Evolutionary conservation across 2,888 invertebrate species (phyloP), one percentile per base, ranked within the genome.

Genomic region (Limnephilus auricula): DNA sequence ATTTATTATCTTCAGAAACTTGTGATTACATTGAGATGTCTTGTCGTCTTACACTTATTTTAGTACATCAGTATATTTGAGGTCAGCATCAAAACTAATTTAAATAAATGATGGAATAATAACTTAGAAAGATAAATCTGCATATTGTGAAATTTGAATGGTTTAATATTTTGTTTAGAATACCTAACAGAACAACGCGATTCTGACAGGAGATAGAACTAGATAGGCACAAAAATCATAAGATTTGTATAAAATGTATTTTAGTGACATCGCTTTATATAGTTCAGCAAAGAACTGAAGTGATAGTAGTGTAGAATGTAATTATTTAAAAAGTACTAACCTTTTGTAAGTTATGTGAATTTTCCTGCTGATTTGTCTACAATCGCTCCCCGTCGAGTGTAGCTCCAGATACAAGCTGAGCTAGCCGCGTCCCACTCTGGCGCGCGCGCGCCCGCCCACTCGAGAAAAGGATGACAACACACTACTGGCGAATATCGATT

Each of bases 401-500:
- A 83, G 92, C 84, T 90, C 88, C 79, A 37, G 88, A 78, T 90
- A 91, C 45, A 86, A 84, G 88, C 88, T 87, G 45, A 89, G 78
- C 37, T 92, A 84, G 80, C 40, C 84, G 89, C 78, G 88, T 92
- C 92, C 88, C 90, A 30, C 88, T 92, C 90, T 84, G 31, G 82
- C 92, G 84, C 90, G 89, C 90, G 88, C 85, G 90, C 90, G 90
- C 78, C 84, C 89, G 45, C 92, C 89, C 92, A 90, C 92, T 79
- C 90, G 92, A 88, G 89, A 90, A 31, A 92, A 84, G 86, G 91
- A 87, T 50, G 50, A 31, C 86, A 83, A 88, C 90, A 90, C 88
- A 90, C 92, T 80, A 65, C 65, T 65, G 78, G 92, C 34, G 83
- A 80, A 92, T 92, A 92, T 92, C 92, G 92, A 92, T 92, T 92